Conservation (phyloP, 1,140 invertebrate species). For the Pantala flavescens region DNA sequence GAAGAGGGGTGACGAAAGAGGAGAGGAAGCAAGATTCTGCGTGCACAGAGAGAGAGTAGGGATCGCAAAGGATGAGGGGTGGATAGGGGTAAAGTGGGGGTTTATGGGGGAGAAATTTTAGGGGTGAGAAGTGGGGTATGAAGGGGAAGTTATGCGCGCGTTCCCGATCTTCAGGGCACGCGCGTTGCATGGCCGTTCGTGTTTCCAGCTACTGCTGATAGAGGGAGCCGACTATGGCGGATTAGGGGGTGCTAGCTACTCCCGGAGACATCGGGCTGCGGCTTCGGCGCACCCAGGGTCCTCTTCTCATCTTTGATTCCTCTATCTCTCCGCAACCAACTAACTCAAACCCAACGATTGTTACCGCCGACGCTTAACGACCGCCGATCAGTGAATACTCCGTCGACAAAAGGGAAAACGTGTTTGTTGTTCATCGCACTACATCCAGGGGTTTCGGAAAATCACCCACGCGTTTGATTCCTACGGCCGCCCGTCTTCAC, state of each 20-base stretch:
- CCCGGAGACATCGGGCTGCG: neutral
- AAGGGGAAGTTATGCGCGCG: neutral
- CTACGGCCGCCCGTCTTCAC: neutral
- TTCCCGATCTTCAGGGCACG: neutral
- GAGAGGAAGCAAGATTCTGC: neutral
- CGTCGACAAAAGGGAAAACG: too few relatives aligned
- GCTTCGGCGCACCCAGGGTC: neutral
- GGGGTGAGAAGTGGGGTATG: neutral
- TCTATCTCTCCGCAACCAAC: neutral
- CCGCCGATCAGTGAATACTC: too few relatives aligned
- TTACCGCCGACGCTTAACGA: too few relatives aligned
- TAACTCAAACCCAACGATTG: too few relatives aligned
- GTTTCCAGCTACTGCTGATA: neutral
- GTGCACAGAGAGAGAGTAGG: neutral
- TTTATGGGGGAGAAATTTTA: neutral
- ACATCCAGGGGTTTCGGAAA: neutral
- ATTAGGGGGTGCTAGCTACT: neutral
- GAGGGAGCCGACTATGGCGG: neutral
- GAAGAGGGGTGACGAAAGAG: neutral
- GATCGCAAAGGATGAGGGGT: neutral
- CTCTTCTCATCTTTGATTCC: conserved; percentile 5
- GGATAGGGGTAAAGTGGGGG: neutral
- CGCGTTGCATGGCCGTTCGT: neutral
- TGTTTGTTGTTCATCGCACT: too few relatives aligned
- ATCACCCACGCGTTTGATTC: neutral